These are phyloP conservation scores for Mesorhabditis spiculigera DNA, from an alignment of 2,888 invertebrate genomes.

Conservation along the genomic window DNA sequence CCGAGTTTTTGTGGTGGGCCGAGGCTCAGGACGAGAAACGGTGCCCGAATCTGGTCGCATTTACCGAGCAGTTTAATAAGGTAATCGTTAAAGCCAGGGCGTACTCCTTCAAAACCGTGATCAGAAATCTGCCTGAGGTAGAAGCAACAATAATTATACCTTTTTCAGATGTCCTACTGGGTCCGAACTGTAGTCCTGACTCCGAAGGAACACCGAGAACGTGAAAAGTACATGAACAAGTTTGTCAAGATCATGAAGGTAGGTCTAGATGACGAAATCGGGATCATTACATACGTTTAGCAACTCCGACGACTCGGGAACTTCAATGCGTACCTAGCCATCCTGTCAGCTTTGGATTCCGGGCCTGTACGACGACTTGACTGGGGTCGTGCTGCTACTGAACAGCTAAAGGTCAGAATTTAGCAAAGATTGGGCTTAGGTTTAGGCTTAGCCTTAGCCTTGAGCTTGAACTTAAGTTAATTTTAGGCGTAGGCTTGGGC, in stretches of 20 bases:
- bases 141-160: too few relatives aligned
- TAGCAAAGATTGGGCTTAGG: background rate
- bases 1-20: conserved; percentile 94
- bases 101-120: background rate
- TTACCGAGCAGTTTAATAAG: conserved; percentile 98
- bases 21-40: conserved; percentile 94
- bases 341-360: conserved; percentile 91
- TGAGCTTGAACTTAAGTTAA: background rate
- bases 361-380: conserved; percentile 77
- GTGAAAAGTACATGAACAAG: conserved; percentile 74
- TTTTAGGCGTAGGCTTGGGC: background rate
- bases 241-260: conserved; percentile 95
- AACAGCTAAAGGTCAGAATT: conserved; percentile 45
- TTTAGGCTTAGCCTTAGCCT: background rate
- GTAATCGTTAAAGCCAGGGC: conserved; percentile 16
- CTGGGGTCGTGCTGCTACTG: conserved; percentile 66
- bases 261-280: background rate
- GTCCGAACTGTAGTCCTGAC: conserved; percentile 87
- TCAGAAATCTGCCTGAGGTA: too few relatives aligned
- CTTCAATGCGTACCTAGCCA: conserved; percentile 94
- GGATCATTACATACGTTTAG: conserved; percentile 47
- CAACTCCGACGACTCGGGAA: conserved; percentile 93
- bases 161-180: conserved; percentile 63
- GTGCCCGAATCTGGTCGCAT: conserved; percentile 90
- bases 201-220: conserved; percentile 85